Percentiles rank a stretch among this genome's conserved stretches.
These are phyloP conservation scores for Chaenodraco wilsoni DNA, from an alignment of 2,797 vertebrate genomes.

Conservation along the genomic window DNA sequence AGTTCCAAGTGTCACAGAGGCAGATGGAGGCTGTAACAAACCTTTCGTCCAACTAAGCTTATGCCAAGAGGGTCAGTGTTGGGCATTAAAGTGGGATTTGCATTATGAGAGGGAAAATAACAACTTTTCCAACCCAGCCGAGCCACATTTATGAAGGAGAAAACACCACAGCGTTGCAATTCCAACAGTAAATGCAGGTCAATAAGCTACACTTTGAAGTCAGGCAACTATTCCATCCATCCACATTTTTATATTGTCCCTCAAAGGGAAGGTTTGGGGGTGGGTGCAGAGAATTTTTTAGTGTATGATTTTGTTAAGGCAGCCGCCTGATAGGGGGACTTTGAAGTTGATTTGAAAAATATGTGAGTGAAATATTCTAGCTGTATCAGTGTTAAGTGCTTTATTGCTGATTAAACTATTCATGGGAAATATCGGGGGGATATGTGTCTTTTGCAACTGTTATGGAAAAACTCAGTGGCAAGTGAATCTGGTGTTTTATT, in stretches of 20 bases:
- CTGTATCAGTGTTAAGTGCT: conserved; percentile 43
- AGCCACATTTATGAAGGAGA: conserved; percentile 58
- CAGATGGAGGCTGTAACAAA: conserved; percentile 31
- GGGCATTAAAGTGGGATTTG: conserved; percentile 68
- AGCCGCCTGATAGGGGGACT: conserved; percentile 59
- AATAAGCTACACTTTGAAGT: conserved; percentile 81
- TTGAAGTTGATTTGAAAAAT: conserved; percentile 77
- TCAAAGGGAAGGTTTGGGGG: conserved; percentile 46
- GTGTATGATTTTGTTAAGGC: conserved; percentile 63
- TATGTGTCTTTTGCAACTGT: conserved; percentile 32
- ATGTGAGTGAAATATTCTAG: conserved; percentile 51
- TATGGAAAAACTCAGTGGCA: conserved; percentile 25
- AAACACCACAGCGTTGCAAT: conserved; percentile 62
- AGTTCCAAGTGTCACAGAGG: conserved; percentile 23
- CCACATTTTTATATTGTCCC: conserved; percentile 68
- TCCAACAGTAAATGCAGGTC: conserved; percentile 65
- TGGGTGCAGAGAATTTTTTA: conserved; percentile 44
- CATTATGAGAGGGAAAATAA: conserved; percentile 40
- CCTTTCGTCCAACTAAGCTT: conserved; percentile 22
- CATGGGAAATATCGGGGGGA: conserved; percentile 32
- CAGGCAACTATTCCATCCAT: conserved; percentile 75
- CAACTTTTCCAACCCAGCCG: conserved; percentile 41
- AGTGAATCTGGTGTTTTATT: conserved; percentile 45
- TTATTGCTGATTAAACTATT: conserved; percentile 35
- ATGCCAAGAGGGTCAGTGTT: conserved; percentile 59